These are phyloP conservation scores for Microtus ochrogaster DNA, from an alignment of 2,113 vertebrate genomes.

Conservation along the genomic window DNA sequence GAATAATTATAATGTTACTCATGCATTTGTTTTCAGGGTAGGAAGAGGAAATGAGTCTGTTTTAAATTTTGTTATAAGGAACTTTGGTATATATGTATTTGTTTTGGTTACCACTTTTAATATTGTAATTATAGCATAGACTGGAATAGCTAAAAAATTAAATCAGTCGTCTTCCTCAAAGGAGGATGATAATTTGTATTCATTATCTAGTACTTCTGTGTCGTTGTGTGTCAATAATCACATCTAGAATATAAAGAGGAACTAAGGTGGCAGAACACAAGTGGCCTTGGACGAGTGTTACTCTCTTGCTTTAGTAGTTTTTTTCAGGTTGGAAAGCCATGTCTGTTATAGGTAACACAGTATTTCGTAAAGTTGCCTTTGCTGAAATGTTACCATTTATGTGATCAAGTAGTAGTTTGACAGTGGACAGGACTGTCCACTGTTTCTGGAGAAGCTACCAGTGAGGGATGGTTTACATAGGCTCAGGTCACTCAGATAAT, in stretches of 20 bases:
- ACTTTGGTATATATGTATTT: slow-evolving; percentile 39
- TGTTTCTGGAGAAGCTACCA: neutral
- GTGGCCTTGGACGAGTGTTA: neutral
- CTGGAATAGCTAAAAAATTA: slow-evolving; percentile 51
- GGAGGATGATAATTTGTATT: neutral
- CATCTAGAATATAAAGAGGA: neutral
- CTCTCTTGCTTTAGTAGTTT: slow-evolving; percentile 51
- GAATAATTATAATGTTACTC: neutral
- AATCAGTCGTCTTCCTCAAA: slow-evolving; percentile 36
- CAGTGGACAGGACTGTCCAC: neutral
- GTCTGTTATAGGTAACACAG: neutral
- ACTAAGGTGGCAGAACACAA: neutral
- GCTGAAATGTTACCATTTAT: neutral
- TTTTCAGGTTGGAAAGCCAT: slow-evolving; percentile 52
- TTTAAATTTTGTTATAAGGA: slow-evolving; percentile 36
- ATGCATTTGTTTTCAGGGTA: neutral
- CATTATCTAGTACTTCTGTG: neutral
- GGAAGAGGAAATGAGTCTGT: slow-evolving; percentile 37
- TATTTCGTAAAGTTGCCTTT: slow-evolving; percentile 37
- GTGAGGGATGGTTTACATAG: neutral
- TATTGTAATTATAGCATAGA: slow-evolving; percentile 18
- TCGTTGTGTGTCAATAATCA: neutral
- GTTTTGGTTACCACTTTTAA: slow-evolving; percentile 47
- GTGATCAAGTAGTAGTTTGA: neutral
- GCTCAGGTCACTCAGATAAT: neutral